Percentiles rank a stretch among this genome's conserved stretches.
Evolutionary conservation across 2,888 invertebrate species (phyloP).

Genomic region (Tyria jacobaeae): DNA sequence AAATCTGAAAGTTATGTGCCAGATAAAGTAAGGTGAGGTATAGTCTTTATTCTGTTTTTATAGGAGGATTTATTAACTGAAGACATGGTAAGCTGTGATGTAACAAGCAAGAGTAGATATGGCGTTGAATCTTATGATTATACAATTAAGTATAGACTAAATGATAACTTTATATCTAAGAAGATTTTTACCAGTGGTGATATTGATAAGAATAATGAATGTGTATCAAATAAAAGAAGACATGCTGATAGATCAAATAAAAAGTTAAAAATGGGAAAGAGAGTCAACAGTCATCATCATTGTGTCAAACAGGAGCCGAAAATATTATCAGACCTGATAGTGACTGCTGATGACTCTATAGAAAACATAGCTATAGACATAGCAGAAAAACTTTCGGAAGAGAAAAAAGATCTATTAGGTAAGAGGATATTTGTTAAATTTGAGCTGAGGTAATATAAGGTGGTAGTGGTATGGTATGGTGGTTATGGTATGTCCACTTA

Average conservation of each 20-base stretch:
- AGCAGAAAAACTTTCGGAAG: slow-evolving; percentile 90
- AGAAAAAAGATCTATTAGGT: slow-evolving; percentile 91
- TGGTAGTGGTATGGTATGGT: no score
- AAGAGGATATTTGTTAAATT: slow-evolving; percentile 52
- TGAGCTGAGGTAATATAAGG: no score
- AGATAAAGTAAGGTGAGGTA: not conserved
- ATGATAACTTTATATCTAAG: slow-evolving; percentile 78
- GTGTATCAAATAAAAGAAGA: slow-evolving; percentile 85
- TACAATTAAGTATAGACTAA: slow-evolving; percentile 88
- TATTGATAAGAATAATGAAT: slow-evolving; percentile 53
- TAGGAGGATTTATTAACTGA: slow-evolving; percentile 93
- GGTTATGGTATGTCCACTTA: no score
- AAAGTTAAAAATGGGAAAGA: slow-evolving; percentile 85
- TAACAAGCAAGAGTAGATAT: slow-evolving; percentile 88
- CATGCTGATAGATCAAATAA: slow-evolving; percentile 86
- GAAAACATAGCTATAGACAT: slow-evolving; percentile 90
- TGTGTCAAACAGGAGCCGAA: slow-evolving; percentile 85
- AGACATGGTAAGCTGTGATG: slow-evolving; percentile 92
- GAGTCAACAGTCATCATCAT: slow-evolving; percentile 74
- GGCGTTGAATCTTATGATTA: slow-evolving; percentile 93
- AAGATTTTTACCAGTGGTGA: slow-evolving; percentile 70
- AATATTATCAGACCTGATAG: slow-evolving; percentile 86
- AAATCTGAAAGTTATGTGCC: not conserved
- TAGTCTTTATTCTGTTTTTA: slow-evolving; percentile 46
- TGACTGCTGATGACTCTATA: slow-evolving; percentile 79